Evolutionary conservation across 2,888 invertebrate species (phyloP), one percentile per base, ranked within the genome.

Genomic region (Trissolcus japonicus): DNA sequence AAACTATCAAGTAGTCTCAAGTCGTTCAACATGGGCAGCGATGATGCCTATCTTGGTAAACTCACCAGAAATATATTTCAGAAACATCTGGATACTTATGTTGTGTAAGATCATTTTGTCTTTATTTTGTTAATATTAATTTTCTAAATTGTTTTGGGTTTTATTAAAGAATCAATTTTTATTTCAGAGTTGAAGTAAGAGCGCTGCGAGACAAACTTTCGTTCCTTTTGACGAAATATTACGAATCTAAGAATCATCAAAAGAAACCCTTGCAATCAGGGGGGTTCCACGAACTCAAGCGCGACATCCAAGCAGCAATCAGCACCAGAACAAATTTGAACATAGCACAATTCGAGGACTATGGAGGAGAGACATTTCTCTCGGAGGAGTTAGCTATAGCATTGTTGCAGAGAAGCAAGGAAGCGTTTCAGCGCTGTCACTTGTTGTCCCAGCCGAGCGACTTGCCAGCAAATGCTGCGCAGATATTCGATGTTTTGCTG

Each of bases 321-420:
- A 96, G 97, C 2, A 95, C 96, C 0, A 92, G 96, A 66, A 95
- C 97, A 0, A 98, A 97, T 87, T 96, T 98, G 73, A 97, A 97
- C 87, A 96, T 98, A 78, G 97, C 95, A 0, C 95, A 96, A 87
- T 96, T 98, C 53, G 98, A 98, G 89, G 96, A 98, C 89, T 98
- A 97, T 86, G 98, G 98, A 1, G 98, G 97, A 0, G 98, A 99
- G 90, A 99, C 98, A 0, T 98, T 98, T 87, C 91, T 99, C 0
- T 98, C 98, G 0, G 98, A 98, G 88, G 96, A 97, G 86, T 92
- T 98, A 2, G 98, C 98, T 0, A 96, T 97, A 80, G 95, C 94
- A 83, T 92, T 99, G 85, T 90, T 99, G 48, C 96, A 96, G 86
- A 96, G 97, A 85, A 95, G 96, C 0, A 96, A 96, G 89, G 93